Conservation (phyloP, 2,888 invertebrate genomes). For the Malthinus seriepunctatus region DNA sequence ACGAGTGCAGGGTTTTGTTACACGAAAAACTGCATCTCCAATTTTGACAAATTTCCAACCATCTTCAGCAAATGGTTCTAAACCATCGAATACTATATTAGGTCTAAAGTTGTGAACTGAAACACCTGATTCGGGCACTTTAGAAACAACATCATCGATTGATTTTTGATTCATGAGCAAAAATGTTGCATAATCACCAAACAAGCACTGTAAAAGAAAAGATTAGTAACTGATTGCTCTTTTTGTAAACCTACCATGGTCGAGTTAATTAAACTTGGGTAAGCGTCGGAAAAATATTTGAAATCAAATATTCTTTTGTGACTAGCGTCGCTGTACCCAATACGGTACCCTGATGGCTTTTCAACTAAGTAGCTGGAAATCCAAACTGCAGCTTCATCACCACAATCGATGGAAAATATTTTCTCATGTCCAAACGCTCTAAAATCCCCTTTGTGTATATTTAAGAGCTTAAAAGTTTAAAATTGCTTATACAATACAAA, state of each 20-base stretch:
- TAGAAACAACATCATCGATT: conserved; percentile 1
- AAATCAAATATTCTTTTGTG: neutral
- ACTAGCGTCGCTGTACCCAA: conserved; percentile 46
- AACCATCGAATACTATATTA: conserved; percentile 4
- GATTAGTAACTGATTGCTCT: neutral
- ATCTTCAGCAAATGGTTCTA: conserved; percentile 57
- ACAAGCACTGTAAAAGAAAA: neutral
- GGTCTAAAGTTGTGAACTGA: conserved; percentile 12
- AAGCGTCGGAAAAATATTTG: neutral
- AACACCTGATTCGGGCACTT: neutral
- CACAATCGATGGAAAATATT: conserved; percentile 59
- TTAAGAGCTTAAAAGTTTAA: neutral
- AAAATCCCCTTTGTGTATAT: neutral
- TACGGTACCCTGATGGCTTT: conserved; percentile 44
- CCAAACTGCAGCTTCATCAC: conserved; percentile 64
- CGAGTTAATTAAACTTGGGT: conserved; percentile 4
- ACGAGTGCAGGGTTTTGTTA: conserved; percentile 61
- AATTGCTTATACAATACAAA: neutral
- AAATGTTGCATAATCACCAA: neutral
- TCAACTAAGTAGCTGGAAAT: conserved; percentile 55
- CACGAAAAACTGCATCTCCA: conserved; percentile 56
- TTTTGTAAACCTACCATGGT: conserved; percentile 3
- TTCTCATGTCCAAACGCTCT: neutral
- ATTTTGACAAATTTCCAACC: conserved; percentile 62
- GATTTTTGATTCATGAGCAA: neutral